Evolutionary conservation across 2,797 vertebrate species (phyloP), one percentile per base, ranked within the genome.

Genomic region (Crocodylus rhombifer): DNA sequence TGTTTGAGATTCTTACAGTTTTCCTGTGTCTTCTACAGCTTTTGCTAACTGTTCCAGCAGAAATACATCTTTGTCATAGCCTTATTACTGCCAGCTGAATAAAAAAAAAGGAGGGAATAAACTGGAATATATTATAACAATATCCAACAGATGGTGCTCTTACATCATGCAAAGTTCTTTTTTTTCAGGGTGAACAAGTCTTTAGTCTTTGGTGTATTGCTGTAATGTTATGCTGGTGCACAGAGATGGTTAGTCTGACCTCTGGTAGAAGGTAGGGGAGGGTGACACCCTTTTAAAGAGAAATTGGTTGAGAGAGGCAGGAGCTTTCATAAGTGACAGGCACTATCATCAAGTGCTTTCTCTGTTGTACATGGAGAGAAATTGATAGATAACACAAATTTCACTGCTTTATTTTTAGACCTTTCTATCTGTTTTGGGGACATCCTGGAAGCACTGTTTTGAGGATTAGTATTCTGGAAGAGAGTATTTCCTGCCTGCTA

Each of bases 11-110:
- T 91, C 51, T 11, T 51, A 51, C 42, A 51, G 42, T 51, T 51
- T 51, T 92, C 25, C 62, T 81, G 2, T 86, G 71, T 85, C 23
- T 93, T 94, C 94, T n/a, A 88, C 21, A 56, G 9, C 1, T 88
- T 91, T 89, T 86, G 10, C 69, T n/a, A 23, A 89, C 55, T n/a
- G 84, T 76, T 58, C 81, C 81, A 87, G 14, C 5, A 76, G 51
- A 87, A 84, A 67, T 75, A 67, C 6, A 1, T 15, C 4, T 13
- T 42, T 57, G 51, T 36, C 26, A 77, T 51, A 62, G 61, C 87
- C 9, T 75, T 92, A 18, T 76, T 89, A 84, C 3, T 77, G 14
- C 4, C 7, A 61, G 15, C 8, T 82, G 28, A 83, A 91, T 87
- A 33, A 82, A 91, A 56, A 7, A 60, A 74, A 15, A 26, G 3